Evolutionary conservation across 2,888 invertebrate genomes (phyloP).

Genomic region (Xestia rhomboidea): DNA sequence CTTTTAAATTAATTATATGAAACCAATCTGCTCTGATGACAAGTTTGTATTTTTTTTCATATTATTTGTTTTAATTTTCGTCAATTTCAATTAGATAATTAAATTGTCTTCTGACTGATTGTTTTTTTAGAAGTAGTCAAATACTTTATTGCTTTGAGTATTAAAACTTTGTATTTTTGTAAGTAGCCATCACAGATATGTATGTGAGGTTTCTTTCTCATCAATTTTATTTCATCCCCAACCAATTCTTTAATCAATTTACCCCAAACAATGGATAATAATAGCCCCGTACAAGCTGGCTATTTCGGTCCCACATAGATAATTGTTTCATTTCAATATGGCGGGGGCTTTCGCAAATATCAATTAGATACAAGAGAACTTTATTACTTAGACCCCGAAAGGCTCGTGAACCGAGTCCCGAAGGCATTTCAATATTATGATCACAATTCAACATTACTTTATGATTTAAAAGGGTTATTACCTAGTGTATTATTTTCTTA

Average conservation of each 20-base stretch:
- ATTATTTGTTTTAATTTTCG: background rate
- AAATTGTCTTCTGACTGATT: background rate
- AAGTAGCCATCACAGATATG: background rate
- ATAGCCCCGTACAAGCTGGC: background rate
- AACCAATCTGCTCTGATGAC: background rate
- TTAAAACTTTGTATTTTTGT: background rate
- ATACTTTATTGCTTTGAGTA: background rate
- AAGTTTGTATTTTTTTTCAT: background rate
- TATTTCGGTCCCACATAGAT: background rate
- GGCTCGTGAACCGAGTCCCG: background rate
- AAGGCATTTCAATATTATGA: conserved; percentile 4
- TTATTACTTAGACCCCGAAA: background rate
- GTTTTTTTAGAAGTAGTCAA: background rate
- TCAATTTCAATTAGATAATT: background rate
- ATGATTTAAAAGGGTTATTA: background rate
- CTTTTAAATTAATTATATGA: background rate
- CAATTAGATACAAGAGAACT: background rate
- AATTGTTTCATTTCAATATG: background rate
- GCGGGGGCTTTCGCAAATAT: background rate
- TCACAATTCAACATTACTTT: background rate
- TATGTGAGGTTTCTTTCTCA: background rate
- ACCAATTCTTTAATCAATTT: background rate
- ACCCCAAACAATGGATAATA: background rate
- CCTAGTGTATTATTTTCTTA: background rate
- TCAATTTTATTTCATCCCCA: background rate